Evolutionary conservation across 2,113 vertebrate species (phyloP), one percentile per base, ranked within the genome.

Genomic region (Rhinogobius similis): DNA sequence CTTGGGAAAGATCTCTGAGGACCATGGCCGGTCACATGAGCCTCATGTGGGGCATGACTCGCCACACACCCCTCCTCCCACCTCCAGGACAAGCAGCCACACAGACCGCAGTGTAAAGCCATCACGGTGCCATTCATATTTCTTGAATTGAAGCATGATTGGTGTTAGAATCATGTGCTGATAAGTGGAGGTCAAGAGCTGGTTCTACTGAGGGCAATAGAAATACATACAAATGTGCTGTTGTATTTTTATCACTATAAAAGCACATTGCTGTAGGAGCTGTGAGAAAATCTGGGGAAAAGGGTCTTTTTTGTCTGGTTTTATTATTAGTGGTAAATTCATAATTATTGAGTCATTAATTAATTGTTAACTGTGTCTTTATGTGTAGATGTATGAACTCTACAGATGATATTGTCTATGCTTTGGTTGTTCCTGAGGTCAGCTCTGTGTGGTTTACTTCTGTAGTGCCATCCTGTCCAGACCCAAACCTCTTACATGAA

Each of bases 11-110:
- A 70, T 87, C 55, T 88, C 73, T 88, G 76, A 73, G 58, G 82
- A 86, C 78, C 72, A 77, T 68, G 32, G 50, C 67, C 21, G 18
- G 85, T 91, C 87, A 91, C 88, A 91, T 89, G 88, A 85, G 84
- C 59, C 69, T 86, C 86, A 84, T 79, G 86, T 77, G 83, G 48
- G 62, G 62, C 44, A 66, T 68, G 67, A 59, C 66, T 44, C 23
- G 50, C 62, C 46, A 13, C 24, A 20, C 52, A 10, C 52, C 21
- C 52, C 21, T 11, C 52, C 23, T 13, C 50, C n/a, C 9, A 3
- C 52, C 52, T 55, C 52, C 21, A 39, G 66, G 69, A 88, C 74
- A 84, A 77, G 46, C 77, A 79, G 72, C 79, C 72, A 82, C 81
- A 84, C 70, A 82, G 13, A 56, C 53, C 77, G 76, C 65, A 79